A percentile compares a stretch with the other conserved stretches of the same genome.
These are phyloP conservation scores for Lepilemur ruficaudatus DNA, from an alignment of 2,797 vertebrate genomes.

Conservation along the genomic window DNA sequence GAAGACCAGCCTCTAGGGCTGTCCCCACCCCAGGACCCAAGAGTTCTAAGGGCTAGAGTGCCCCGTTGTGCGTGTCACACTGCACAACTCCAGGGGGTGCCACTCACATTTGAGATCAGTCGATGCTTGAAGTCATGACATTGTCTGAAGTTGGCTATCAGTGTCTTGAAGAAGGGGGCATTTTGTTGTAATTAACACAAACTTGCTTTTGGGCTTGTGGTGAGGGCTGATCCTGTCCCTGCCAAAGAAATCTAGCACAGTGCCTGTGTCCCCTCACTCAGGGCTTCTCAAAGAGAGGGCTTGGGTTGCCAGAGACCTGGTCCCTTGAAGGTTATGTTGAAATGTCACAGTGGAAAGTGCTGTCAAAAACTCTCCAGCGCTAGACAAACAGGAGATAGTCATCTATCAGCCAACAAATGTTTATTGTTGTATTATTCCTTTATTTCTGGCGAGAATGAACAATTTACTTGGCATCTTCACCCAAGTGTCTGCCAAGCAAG, in stretches of 20 bases:
- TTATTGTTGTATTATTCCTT: slow-evolving; percentile 56
- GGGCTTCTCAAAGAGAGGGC: background rate
- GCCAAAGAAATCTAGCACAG: background rate
- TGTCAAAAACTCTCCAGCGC: background rate
- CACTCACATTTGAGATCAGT: background rate
- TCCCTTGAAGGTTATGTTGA: slow-evolving; percentile 20
- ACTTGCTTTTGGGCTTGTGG: background rate
- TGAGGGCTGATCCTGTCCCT: background rate
- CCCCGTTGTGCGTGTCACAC: background rate
- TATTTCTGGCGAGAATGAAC: slow-evolving; percentile 62
- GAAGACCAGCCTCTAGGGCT: background rate
- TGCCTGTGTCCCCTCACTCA: rapidly evolving
- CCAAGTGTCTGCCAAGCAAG: background rate
- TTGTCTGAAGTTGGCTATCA: background rate
- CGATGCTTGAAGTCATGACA: background rate
- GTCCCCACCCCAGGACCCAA: background rate
- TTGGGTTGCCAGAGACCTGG: background rate
- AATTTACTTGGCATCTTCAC: slow-evolving; percentile 50
- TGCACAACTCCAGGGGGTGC: background rate
- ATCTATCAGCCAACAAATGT: slow-evolving; percentile 47
- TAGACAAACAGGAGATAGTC: slow-evolving; percentile 47
- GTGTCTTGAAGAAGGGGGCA: background rate
- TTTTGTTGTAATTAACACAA: background rate
- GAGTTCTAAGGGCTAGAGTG: background rate
- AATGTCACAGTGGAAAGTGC: slow-evolving; percentile 23